These are phyloP conservation scores for Andricus grossulariae DNA, from an alignment of 1,140 invertebrate genomes.

Conservation along the genomic window DNA sequence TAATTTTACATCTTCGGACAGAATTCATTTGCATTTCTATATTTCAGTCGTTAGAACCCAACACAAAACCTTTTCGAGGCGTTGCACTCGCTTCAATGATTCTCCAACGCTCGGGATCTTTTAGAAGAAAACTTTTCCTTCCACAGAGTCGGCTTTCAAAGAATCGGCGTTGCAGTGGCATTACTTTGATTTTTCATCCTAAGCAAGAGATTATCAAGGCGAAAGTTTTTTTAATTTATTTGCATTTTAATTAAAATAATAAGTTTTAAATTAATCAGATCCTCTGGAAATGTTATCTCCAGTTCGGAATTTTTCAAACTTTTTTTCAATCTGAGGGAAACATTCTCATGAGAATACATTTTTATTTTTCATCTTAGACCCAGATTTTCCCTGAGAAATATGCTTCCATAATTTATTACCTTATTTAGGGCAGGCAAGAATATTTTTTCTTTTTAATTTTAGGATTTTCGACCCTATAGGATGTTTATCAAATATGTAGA, in stretches of 20 bases:
- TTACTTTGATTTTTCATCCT: constrained; percentile 15
- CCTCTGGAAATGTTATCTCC: too few relatives aligned
- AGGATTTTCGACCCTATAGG: too few relatives aligned
- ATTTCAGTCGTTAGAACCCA: constrained; percentile 17
- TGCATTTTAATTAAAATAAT: constrained; percentile 21
- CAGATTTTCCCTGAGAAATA: too few relatives aligned
- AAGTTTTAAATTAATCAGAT: background rate
- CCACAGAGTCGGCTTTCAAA: constrained; percentile 20
- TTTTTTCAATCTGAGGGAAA: too few relatives aligned
- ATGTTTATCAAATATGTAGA: too few relatives aligned
- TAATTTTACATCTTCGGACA: constrained; percentile 15
- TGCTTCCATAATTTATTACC: too few relatives aligned
- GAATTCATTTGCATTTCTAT: background rate
- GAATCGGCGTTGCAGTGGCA: constrained; percentile 2
- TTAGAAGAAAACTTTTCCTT: constrained; percentile 23
- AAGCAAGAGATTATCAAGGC: constrained; percentile 7
- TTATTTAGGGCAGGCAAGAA: too few relatives aligned
- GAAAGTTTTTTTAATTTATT: constrained; percentile 9
- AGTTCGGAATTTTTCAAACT: too few relatives aligned
- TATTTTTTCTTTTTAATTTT: too few relatives aligned
- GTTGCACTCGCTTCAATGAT: constrained; percentile 24
- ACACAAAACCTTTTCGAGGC: constrained; percentile 21
- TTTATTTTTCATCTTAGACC: too few relatives aligned
- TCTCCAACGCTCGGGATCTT: constrained; percentile 15
- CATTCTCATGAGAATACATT: too few relatives aligned